A percentile compares a stretch with the other conserved stretches of the same genome.
Evolutionary conservation across 2,797 vertebrate genomes (phyloP).

Genomic region (Urophycis tenuis): DNA sequence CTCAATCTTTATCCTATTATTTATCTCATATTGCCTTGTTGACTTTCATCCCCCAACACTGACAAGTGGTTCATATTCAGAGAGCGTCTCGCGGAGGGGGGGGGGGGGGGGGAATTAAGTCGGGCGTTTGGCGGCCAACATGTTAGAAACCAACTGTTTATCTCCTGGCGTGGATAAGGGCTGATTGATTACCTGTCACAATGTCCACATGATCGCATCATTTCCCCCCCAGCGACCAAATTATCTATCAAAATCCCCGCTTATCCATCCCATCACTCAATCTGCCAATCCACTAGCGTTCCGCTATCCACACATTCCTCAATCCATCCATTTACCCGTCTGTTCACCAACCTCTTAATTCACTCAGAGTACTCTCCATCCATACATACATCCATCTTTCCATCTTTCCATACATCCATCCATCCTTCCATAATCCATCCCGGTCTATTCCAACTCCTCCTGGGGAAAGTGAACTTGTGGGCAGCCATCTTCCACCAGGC

Average conservation of each 20-base stretch:
- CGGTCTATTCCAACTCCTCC: background rate
- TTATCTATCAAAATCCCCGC: background rate
- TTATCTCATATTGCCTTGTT: background rate
- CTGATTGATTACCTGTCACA: conserved; percentile 32
- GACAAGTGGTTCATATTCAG: conserved; percentile 26
- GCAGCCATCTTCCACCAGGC: background rate
- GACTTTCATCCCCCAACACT: conserved; percentile 28
- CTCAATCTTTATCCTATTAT: background rate
- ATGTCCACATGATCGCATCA: conserved; percentile 15
- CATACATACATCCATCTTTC: background rate
- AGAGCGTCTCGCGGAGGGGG: background rate
- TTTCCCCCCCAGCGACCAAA: background rate
- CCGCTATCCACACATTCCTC: background rate
- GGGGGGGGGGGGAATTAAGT: conserved; percentile 11
- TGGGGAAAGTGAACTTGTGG: conserved; percentile 7
- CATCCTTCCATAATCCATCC: background rate
- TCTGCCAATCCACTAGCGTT: background rate
- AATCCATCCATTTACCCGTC: background rate
- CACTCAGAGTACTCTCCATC: background rate
- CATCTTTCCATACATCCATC: background rate
- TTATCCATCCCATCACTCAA: conserved; percentile 17
- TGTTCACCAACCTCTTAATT: background rate
- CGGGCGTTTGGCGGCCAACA: conserved; percentile 17
- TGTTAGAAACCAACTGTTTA: conserved; percentile 18
- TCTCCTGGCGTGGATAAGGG: conserved; percentile 16